Conservation (phyloP, 2,113 vertebrate genomes). For the Thamnophis sirtalis region DNA sequence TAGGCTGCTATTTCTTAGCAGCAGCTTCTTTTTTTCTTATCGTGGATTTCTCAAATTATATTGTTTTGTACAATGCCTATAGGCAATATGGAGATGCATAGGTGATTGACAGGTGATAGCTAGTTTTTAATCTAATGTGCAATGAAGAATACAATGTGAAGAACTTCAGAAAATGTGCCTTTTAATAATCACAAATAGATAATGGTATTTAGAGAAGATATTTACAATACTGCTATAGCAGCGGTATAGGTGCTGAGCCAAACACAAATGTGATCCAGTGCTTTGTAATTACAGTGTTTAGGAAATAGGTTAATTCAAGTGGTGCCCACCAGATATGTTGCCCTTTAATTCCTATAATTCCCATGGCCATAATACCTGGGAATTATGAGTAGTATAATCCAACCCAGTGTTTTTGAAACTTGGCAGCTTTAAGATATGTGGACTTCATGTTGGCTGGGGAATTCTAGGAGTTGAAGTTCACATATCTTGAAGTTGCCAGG, state of each 20-base stretch:
- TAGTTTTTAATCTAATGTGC: neutral
- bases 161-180: neutral
- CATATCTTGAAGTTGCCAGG: neutral
- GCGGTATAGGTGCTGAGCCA: neutral
- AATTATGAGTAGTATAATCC: neutral
- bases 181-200: neutral
- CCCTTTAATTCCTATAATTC: neutral
- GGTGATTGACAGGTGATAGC: neutral
- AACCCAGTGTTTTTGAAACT: neutral
- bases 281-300: neutral
- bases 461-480: neutral
- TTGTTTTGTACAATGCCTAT: neutral
- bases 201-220: neutral
- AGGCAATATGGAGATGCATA: neutral
- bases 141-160: neutral
- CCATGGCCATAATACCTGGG: neutral
- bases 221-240: neutral
- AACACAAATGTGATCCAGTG: neutral
- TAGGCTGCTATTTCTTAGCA: neutral
- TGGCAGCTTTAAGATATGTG: neutral
- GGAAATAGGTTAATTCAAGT: neutral
- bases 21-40: neutral
- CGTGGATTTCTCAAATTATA: neutral
- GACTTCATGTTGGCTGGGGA: neutral
- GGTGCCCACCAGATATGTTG: neutral